A percentile compares a stretch with the other conserved stretches of the same genome.
phyloP scores from a whole-genome alignment of 1,140 invertebrate genomes.

The Scaptomyza graminum region DNA sequence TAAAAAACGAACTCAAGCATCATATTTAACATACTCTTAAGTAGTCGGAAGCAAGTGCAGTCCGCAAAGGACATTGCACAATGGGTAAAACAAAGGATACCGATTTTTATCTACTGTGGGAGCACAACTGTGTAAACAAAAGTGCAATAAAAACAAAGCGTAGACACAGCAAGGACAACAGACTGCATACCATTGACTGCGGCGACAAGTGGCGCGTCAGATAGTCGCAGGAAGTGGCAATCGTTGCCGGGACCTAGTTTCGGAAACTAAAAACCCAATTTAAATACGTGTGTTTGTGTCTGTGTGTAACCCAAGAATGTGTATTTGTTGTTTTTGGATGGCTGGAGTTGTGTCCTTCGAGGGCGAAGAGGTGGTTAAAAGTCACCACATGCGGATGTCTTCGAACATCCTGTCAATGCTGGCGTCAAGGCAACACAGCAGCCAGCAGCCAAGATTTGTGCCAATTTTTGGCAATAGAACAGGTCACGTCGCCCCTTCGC shows the following conservation, averaged over 20 bases:
- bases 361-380: neutral
- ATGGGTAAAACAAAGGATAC: constrained; percentile 27
- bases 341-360: neutral
- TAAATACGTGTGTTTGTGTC: constrained; percentile 14
- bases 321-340: constrained; percentile 12
- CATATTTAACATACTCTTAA: neutral
- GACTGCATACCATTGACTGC: neutral
- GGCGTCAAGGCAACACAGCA: constrained; percentile 54
- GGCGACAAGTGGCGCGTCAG: constrained; percentile 48
- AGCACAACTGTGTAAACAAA: constrained; percentile 60
- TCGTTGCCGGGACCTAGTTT: constrained; percentile 23
- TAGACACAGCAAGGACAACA: constrained; percentile 20
- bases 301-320: constrained; percentile 34
- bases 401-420: constrained; percentile 17
- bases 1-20: constrained; percentile 9
- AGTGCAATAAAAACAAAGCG: constrained; percentile 44
- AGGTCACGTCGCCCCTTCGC: constrained; percentile 35
- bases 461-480: constrained; percentile 26
- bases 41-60: neutral
- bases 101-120: constrained; percentile 1
- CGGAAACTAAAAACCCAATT: constrained; percentile 54
- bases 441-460: constrained; percentile 46
- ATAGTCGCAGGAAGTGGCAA: constrained; percentile 33
- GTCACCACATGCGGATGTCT: constrained; percentile 28
- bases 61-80: constrained; percentile 45